Conservation (phyloP, 2,888 invertebrate species). For the Drosophila colorata region DNA sequence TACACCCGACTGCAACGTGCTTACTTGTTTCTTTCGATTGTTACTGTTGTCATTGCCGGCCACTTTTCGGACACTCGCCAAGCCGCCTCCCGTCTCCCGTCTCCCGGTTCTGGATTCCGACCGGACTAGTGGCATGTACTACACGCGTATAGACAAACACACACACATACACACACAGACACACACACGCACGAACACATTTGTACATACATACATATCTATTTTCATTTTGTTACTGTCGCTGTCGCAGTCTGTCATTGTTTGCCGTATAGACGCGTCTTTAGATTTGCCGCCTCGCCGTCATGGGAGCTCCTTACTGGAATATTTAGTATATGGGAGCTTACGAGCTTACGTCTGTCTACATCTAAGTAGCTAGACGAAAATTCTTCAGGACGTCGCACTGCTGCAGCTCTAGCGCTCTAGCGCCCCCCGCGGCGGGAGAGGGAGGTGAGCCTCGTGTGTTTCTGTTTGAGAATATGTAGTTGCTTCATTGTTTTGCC, state of each 20-base stretch:
- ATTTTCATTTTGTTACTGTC: constrained; percentile 30
- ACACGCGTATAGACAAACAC: too few species aligned
- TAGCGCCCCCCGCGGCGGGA: too few species aligned
- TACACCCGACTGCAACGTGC: too few species aligned
- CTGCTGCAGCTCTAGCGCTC: neutral
- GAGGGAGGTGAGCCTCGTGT: neutral
- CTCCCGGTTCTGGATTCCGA: neutral
- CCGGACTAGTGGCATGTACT: neutral
- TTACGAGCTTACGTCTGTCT: constrained; percentile 3
- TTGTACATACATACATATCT: neutral
- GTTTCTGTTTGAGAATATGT: constrained; percentile 16
- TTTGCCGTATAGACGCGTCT: constrained; percentile 19
- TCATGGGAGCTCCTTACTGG: constrained; percentile 1
- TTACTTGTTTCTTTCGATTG: too few species aligned
- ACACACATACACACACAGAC: neutral
- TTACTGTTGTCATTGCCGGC: neutral
- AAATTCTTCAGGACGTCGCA: constrained; percentile 11
- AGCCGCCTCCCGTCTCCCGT: neutral
- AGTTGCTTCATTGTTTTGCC: constrained; percentile 55
- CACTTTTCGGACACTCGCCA: constrained; percentile 7
- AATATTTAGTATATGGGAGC: constrained; percentile 10
- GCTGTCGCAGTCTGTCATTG: constrained; percentile 36
- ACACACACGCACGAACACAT: neutral
- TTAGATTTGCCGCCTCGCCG: constrained; percentile 24
- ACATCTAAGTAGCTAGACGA: neutral